Percentiles rank a stretch among this genome's conserved stretches.
phyloP scores from a whole-genome alignment of 92 coral and sea anemone species.

The Porites cylindrica region DNA sequence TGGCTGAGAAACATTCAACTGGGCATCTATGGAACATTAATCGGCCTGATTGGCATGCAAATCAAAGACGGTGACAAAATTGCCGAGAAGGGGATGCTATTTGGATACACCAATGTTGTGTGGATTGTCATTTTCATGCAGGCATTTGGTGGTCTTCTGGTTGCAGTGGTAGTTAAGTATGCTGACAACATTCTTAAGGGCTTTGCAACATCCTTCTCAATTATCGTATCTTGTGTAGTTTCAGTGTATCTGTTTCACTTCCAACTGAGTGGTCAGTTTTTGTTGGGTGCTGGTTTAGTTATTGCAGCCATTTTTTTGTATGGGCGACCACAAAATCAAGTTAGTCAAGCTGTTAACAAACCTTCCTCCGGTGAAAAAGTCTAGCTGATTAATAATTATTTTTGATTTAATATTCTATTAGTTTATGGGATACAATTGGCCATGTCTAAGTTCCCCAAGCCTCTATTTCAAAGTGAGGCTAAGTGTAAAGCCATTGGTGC shows the following conservation, averaged over 20 bases:
- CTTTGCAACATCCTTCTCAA: constrained; percentile 94
- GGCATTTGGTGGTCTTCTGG: constrained; percentile 95
- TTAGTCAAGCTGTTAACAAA: neutral
- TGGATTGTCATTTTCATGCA: constrained; percentile 91
- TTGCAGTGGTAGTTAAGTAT: constrained; percentile 96
- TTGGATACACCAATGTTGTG: constrained; percentile 84
- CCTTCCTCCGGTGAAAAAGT: neutral
- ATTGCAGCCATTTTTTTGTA: constrained; percentile 87
- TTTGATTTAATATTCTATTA: neutral
- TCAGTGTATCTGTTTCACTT: constrained; percentile 91
- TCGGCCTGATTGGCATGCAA: constrained; percentile 92
- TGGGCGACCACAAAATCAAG: constrained; percentile 64
- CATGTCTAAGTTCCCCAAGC: neutral
- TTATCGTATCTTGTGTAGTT: constrained; percentile 84
- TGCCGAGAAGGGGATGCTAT: constrained; percentile 83
- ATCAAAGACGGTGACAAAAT: constrained; percentile 91
- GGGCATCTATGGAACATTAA: constrained; percentile 77
- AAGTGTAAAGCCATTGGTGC: too few relatives aligned
- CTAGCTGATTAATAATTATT: neutral
- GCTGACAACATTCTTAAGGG: constrained; percentile 99
- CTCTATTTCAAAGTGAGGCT: too few relatives aligned
- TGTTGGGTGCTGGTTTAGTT: constrained; percentile 86
- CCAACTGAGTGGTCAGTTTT: constrained; percentile 78
- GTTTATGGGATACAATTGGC: neutral
- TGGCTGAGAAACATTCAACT: constrained; percentile 96